Evolutionary conservation across 2,113 vertebrate genomes (phyloP).

Genomic region (Vombatus ursinus): DNA sequence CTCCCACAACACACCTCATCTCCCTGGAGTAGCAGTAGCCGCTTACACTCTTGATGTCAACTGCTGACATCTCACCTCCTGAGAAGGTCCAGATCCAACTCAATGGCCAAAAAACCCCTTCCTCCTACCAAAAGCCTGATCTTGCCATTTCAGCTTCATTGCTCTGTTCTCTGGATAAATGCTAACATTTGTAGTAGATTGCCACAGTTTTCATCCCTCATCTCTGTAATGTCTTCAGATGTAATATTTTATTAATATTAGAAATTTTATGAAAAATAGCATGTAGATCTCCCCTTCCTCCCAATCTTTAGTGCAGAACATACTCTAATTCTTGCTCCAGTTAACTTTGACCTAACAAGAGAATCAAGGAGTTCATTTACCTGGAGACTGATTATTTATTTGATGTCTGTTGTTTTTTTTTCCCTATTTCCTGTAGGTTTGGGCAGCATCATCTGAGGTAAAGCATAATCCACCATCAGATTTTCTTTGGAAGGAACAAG

Average conservation of each 20-base stretch:
- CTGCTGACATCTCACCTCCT: background rate
- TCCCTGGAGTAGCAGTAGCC: background rate
- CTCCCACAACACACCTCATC: background rate
- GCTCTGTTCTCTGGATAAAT: background rate
- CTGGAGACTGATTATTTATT: background rate
- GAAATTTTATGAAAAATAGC: background rate
- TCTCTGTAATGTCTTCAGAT: background rate
- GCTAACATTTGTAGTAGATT: background rate
- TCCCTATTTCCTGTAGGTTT: slow-evolving; percentile 68
- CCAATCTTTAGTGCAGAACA: background rate
- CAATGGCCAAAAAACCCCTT: background rate
- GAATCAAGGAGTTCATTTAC: slow-evolving; percentile 10
- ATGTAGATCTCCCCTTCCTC: background rate
- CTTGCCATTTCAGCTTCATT: background rate
- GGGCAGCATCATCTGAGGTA: slow-evolving; percentile 70
- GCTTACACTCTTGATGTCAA: background rate
- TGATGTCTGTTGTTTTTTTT: background rate
- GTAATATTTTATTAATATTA: background rate
- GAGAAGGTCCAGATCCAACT: background rate
- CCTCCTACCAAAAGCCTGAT: background rate
- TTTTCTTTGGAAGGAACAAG: slow-evolving; percentile 82
- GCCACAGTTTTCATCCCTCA: background rate
- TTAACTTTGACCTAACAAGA: slow-evolving; percentile 2
- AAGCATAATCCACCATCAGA: slow-evolving; percentile 70
- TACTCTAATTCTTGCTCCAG: background rate